A percentile compares a stretch with the other conserved stretches of the same genome.
phyloP scores from a whole-genome alignment of 2,888 invertebrate genomes.

The Cheilosia grossa region DNA sequence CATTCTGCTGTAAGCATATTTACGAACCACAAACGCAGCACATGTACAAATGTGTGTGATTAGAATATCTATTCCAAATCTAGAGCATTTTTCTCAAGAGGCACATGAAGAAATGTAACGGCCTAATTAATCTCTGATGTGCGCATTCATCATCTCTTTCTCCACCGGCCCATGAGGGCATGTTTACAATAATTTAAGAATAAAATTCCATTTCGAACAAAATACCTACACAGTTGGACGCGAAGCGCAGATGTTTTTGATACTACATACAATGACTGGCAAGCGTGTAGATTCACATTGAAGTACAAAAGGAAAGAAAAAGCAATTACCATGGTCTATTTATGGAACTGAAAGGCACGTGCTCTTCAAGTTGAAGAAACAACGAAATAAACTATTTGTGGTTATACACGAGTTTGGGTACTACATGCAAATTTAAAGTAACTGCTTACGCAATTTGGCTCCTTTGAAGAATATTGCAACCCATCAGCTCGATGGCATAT shows the following conservation, averaged over 20 bases:
- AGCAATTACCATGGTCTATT: slow-evolving; percentile 58
- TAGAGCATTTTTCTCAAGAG: slow-evolving; percentile 25
- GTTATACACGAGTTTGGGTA: not conserved
- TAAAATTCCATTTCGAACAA: slow-evolving; percentile 34
- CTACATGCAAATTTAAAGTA: slow-evolving; percentile 29
- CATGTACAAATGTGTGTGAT: not conserved
- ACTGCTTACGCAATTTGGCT: slow-evolving; percentile 29
- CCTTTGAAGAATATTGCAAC: not conserved
- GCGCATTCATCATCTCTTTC: slow-evolving; percentile 21
- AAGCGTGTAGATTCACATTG: slow-evolving; percentile 16
- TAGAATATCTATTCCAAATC: slow-evolving; percentile 16
- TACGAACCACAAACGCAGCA: too few species aligned
- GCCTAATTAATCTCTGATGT: slow-evolving; percentile 42
- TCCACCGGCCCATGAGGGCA: slow-evolving; percentile 2
- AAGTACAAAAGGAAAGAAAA: slow-evolving; percentile 37
- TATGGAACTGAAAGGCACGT: slow-evolving; percentile 59
- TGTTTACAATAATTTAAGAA: slow-evolving; percentile 34
- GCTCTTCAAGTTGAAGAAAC: slow-evolving; percentile 32
- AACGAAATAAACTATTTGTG: slow-evolving; percentile 1
- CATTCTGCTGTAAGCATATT: too few species aligned
- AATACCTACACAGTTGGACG: slow-evolving; percentile 19
- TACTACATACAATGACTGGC: slow-evolving; percentile 1
- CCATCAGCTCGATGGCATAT: slow-evolving; percentile 11
- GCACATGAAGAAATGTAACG: slow-evolving; percentile 23
- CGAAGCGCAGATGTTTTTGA: slow-evolving; percentile 56